A percentile compares a stretch with the other conserved stretches of the same genome.
Evolutionary conservation across 2,113 vertebrate species (phyloP).

Genomic region (Gnathochromis pfefferi): DNA sequence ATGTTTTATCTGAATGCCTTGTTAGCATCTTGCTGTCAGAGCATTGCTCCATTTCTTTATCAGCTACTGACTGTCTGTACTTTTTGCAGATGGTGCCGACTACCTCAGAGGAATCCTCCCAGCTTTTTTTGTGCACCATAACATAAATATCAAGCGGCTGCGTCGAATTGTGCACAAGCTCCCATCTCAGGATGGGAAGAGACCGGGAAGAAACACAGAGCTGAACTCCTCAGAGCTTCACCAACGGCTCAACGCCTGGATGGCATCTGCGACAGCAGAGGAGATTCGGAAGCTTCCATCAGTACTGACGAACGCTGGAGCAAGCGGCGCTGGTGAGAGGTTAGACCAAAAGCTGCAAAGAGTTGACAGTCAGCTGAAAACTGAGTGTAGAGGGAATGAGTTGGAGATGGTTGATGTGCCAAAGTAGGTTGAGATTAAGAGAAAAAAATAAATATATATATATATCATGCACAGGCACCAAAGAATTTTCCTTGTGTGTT

Average conservation of each 20-base stretch:
- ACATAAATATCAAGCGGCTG: background rate
- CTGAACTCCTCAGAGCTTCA: background rate
- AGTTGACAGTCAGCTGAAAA: background rate
- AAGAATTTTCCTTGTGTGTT: background rate
- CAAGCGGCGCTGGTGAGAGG: rapidly evolving
- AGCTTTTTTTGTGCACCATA: constrained; percentile 9
- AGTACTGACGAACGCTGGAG: rapidly evolving
- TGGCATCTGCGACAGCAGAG: rapidly evolving
- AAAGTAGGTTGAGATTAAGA: background rate
- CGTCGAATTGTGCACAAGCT: background rate
- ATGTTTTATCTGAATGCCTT: background rate
- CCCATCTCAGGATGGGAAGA: rapidly evolving
- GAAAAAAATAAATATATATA: rapidly evolving
- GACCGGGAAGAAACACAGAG: rapidly evolving
- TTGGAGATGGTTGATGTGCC: rapidly evolving
- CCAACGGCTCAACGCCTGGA: background rate
- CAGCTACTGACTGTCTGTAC: rapidly evolving
- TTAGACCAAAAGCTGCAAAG: constrained; percentile 1
- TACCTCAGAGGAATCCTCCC: constrained; percentile 38
- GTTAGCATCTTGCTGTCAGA: background rate
- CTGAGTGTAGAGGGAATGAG: background rate
- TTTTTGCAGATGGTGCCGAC: background rate
- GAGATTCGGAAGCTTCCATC: background rate
- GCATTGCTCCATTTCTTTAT: background rate
- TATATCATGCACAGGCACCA: too few relatives aligned